Percentiles rank a stretch among this genome's conserved stretches.
Evolutionary conservation across 2,797 vertebrate genomes (phyloP).

Genomic region (Myotis pilosus): DNA sequence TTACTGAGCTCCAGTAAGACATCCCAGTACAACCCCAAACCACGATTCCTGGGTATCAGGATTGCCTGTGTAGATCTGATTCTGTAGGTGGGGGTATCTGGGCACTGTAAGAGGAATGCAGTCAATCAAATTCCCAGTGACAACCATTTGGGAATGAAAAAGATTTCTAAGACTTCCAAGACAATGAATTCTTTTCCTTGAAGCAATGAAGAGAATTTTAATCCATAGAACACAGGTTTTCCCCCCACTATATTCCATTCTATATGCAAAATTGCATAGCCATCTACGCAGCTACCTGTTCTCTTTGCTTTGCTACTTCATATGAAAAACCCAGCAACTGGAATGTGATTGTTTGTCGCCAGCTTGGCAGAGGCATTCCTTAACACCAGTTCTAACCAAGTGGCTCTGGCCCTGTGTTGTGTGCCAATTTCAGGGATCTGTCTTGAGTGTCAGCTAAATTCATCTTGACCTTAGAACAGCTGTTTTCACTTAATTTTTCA

Average conservation of each 20-base stretch:
- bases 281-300: background rate
- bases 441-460: conserved; percentile 61
- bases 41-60: no score
- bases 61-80: background rate
- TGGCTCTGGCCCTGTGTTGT: conserved; percentile 32
- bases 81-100: background rate
- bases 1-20: background rate
- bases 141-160: conserved; percentile 18
- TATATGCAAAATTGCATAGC: background rate
- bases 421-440: conserved; percentile 43
- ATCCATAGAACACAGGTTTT: background rate
- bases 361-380: background rate
- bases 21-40: background rate
- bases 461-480: conserved; percentile 69
- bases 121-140: background rate
- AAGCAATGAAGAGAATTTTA: conserved; percentile 30
- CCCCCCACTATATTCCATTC: background rate
- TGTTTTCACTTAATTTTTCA: conserved; percentile 74
- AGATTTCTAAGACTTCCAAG: background rate
- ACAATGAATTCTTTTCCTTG: background rate
- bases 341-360: background rate
- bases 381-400: background rate
- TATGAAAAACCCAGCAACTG: background rate
- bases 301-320: background rate
- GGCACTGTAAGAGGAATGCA: background rate